A percentile compares a stretch with the other conserved stretches of the same genome.
Evolutionary conservation across 2,113 vertebrate species (phyloP).

Genomic region (Colius striatus): DNA sequence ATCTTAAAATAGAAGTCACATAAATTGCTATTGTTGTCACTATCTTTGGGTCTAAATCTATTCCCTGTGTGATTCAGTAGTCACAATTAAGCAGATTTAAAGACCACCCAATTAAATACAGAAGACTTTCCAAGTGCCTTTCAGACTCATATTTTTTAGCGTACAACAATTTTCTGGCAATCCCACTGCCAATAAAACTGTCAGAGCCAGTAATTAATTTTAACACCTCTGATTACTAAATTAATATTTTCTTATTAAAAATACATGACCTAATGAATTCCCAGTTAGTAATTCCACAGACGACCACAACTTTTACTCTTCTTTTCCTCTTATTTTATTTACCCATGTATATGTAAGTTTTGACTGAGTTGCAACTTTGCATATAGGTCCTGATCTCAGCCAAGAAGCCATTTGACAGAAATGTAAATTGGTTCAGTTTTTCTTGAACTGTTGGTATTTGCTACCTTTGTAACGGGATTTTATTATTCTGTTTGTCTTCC

Average conservation of each 20-base stretch:
- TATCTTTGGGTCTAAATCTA: neutral
- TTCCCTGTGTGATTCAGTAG: neutral
- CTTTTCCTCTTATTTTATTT: neutral
- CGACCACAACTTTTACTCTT: neutral
- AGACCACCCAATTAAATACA: neutral
- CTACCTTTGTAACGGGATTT: neutral
- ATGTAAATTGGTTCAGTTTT: neutral
- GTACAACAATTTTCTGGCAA: neutral
- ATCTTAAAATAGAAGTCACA: neutral
- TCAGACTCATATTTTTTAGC: neutral
- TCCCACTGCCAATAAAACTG: neutral
- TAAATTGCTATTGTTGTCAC: neutral
- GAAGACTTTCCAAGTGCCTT: neutral
- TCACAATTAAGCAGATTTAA: constrained; percentile 20
- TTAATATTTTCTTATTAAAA: constrained; percentile 26
- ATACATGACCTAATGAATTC: neutral
- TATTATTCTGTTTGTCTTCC: neutral
- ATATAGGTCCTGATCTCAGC: neutral
- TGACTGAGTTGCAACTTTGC: neutral
- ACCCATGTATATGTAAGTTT: neutral
- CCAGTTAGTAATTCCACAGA: neutral
- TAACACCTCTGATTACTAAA: neutral
- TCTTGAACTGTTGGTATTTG: neutral
- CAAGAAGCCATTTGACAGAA: neutral
- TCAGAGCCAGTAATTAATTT: neutral